A percentile compares a stretch with the other conserved stretches of the same genome.
These are phyloP conservation scores for Astyanax mexicanus DNA, from an alignment of 2,797 vertebrate species.

Conservation along the genomic window DNA sequence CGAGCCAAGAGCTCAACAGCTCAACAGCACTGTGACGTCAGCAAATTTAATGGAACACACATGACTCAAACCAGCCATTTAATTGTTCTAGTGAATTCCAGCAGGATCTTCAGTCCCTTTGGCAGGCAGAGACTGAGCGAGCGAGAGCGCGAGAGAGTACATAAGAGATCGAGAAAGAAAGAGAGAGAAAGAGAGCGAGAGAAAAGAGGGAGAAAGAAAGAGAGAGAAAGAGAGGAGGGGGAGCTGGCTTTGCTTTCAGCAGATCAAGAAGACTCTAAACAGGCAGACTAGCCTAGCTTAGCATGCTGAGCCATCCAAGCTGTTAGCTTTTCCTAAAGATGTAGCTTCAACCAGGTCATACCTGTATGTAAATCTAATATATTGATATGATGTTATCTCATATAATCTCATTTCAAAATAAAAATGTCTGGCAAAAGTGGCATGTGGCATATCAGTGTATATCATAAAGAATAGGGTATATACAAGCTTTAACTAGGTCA, in stretches of 20 bases:
- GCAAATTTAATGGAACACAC: constrained; percentile 57
- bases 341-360: background rate
- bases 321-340: background rate
- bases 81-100: constrained; percentile 57
- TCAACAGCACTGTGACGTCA: constrained; percentile 51
- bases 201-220: background rate
- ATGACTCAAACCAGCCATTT: constrained; percentile 69
- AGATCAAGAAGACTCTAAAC: background rate
- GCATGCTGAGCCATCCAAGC: background rate
- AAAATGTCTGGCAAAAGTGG: no score
- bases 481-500: no score
- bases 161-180: background rate
- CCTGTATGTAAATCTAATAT: no score
- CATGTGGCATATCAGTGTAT: no score
- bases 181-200: background rate
- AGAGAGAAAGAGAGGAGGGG: background rate
- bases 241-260: background rate
- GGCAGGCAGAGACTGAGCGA: background rate
- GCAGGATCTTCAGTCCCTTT: constrained; percentile 43
- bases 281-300: background rate
- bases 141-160: background rate
- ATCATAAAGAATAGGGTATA: no score
- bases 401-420: no score
- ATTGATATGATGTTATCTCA: no score
- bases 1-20: constrained; percentile 36